Base-by-base conservation (phyloP, 2,888 invertebrate species). In the Lumbricus terrestris region DNA sequence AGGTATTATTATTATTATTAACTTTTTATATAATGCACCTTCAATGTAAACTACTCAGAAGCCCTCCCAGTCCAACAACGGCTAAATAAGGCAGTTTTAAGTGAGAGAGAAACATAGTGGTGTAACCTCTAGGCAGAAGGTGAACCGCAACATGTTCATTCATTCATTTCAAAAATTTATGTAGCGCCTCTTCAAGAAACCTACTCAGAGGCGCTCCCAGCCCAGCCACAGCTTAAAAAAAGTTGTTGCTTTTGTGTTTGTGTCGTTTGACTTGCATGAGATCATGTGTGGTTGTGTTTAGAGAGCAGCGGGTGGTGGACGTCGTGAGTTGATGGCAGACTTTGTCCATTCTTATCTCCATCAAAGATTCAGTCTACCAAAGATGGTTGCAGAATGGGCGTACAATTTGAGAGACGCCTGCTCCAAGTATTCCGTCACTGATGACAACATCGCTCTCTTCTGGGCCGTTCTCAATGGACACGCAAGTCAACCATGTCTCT, bases 381-480 rank as follows among this genome's bases (percentile, higher is more conserved):
- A 93, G 92, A 94, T 95, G 94, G 93, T 93, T 40, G 91, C 93
- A 23, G 95, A 95, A 91, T 95, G 95, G 95, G 94, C 93, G 1
- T 95, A 95, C 92, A 95, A 95, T 90, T 93, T 95, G 35, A 93
- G 94, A 37, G 94, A 94, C 91, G 94, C 95, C 16, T 93, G 93
- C 89, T 93, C 94, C 91, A 92, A 94, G 90, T 95, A 94, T 90
- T 90, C 93, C 23, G 93, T 93, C 91, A 94, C 94, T 92, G 93
- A 93, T 35, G 92, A 92, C 90, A n/a, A n/a, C 69, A 93, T 94
- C 83, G 94, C 94, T n/a, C 92, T 94, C 34, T 95, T 95, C 92
- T 93, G 93, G 91, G 92, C 93, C 18, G 93, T 94, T 18, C 92
- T 95, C n/a, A 93, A 92, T 89, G 94, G 92, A 37, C 93, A 94